Evolutionary conservation across 1,140 invertebrate genomes (phyloP).

Genomic region (Neelides sp.): DNA sequence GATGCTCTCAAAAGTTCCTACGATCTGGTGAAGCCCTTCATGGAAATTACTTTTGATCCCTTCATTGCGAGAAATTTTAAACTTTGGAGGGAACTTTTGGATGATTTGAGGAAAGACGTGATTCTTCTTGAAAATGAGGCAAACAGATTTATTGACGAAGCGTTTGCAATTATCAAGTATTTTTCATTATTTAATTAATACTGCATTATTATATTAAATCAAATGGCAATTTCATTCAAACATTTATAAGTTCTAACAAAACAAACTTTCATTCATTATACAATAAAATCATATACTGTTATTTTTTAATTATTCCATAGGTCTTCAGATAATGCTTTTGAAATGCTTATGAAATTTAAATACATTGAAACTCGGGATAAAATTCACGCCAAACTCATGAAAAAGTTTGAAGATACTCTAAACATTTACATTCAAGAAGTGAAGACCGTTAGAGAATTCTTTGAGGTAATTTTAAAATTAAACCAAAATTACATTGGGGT

Average conservation of each 20-base stretch:
- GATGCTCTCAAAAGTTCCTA: constrained; percentile 59
- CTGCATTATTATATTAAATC: constrained; percentile 19
- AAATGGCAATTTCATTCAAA: too few relatives aligned
- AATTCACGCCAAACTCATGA: constrained; percentile 55
- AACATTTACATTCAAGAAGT: constrained; percentile 71
- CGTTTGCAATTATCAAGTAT: constrained; percentile 58
- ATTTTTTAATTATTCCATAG: constrained; percentile 36
- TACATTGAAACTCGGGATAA: constrained; percentile 57
- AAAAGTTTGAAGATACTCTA: constrained; percentile 73
- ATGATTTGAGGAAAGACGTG: constrained; percentile 60
- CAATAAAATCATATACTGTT: not conserved
- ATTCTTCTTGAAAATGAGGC: constrained; percentile 62
- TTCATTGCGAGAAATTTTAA: constrained; percentile 59
- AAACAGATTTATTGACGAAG: constrained; percentile 68
- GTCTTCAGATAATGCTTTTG: constrained; percentile 62
- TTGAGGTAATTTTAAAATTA: constrained; percentile 43
- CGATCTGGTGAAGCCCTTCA: constrained; percentile 56
- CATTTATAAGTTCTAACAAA: not conserved
- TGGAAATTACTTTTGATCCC: constrained; percentile 64
- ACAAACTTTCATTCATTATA: not conserved
- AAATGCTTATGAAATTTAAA: constrained; percentile 65
- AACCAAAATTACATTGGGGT: not conserved
- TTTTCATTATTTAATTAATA: too few relatives aligned
- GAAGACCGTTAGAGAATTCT: constrained; percentile 49
- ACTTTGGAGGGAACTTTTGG: constrained; percentile 68